A percentile compares a stretch with the other conserved stretches of the same genome.
These are phyloP conservation scores for Pomatostomus ruficeps DNA, from an alignment of 2,113 vertebrate species.

Conservation along the genomic window DNA sequence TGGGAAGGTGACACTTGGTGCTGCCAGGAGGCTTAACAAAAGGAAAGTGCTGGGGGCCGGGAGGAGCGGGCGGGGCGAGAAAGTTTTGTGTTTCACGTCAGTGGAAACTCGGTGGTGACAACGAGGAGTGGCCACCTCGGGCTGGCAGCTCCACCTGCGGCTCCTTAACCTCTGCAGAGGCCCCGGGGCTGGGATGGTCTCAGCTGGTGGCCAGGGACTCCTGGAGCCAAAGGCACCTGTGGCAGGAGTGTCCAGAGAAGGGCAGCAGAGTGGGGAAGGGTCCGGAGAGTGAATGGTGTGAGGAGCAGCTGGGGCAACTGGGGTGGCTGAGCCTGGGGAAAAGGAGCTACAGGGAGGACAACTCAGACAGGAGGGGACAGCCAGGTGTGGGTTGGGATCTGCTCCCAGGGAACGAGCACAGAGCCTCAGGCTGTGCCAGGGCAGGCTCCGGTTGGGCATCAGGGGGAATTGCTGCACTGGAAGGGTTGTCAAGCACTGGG, in stretches of 20 bases:
- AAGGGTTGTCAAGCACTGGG: not conserved
- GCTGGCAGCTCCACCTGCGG: not conserved
- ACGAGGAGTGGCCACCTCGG: slow-evolving; percentile 53
- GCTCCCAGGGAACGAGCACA: not conserved
- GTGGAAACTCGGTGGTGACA: slow-evolving; percentile 53
- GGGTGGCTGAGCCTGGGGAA: not conserved
- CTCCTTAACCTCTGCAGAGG: slow-evolving; percentile 8
- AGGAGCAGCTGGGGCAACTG: not conserved
- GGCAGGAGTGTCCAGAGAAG: not conserved
- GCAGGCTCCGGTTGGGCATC: not conserved
- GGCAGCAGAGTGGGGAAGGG: not conserved
- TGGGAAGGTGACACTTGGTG: slow-evolving; percentile 73
- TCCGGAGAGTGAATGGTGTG: not conserved
- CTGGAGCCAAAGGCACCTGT: not conserved
- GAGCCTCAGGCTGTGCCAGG: not conserved
- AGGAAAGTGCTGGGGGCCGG: slow-evolving; percentile 44
- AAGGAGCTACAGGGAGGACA: not conserved
- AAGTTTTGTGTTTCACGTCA: slow-evolving; percentile 67
- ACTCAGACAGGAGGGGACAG: not conserved
- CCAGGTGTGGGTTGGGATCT: not conserved
- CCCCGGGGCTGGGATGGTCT: not conserved
- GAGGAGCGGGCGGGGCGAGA: slow-evolving; percentile 28
- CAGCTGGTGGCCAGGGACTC: not conserved
- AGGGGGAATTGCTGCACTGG: not conserved
- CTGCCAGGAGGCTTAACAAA: slow-evolving; percentile 71